Base-by-base conservation (phyloP, 2,797 vertebrate species). In the Sebastes iracundus region DNA sequence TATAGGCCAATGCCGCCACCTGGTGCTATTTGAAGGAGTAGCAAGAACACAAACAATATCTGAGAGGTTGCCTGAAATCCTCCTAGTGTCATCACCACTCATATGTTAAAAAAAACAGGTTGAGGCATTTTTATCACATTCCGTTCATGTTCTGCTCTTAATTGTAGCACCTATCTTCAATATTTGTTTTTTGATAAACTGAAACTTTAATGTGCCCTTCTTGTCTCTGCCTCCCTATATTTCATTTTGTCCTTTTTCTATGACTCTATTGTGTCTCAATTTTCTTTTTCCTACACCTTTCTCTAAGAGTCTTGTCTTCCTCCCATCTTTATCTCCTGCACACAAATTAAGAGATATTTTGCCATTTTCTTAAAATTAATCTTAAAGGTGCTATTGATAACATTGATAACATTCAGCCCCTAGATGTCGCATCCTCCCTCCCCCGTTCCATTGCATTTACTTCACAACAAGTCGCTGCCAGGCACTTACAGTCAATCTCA, bases 1-100 rank as follows among this genome's bases (percentile, higher is more conserved):
- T 32, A 7, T 38, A 52, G 72, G 7, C 1, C 61, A 42, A 84
- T 82, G 60, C 72, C 58, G 28, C 91, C 90, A 89, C 73, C 93
- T 92, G 53, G 67, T 91, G 88, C 11, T 49, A 1, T 1, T 14
- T 49, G 14, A n/a, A 4, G 13, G 22, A 49, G 2, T 5, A 3
- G 30, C 27, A 72, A 0, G 4, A 62, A 3, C 27, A 33, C 1
- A 2, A 60, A 0, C 20, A 6, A 23, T 3, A 56, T 18, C n/a
- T 22, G 4, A 62, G 5, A 27, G 7, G 18, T 2, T 46, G 5
- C 14, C 18, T 25, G 14, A 58, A 12, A 58, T 22, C 27, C 7
- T 52, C 1, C 12, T 3, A 7, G 7, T 8, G 1, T 63, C 14
- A 12, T 55, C 0, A 18, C 1, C 59, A 32, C 59, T 61, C 18